Evolutionary conservation across 2,113 vertebrate species (phyloP).

Genomic region (Ranitomeya variabilis): DNA sequence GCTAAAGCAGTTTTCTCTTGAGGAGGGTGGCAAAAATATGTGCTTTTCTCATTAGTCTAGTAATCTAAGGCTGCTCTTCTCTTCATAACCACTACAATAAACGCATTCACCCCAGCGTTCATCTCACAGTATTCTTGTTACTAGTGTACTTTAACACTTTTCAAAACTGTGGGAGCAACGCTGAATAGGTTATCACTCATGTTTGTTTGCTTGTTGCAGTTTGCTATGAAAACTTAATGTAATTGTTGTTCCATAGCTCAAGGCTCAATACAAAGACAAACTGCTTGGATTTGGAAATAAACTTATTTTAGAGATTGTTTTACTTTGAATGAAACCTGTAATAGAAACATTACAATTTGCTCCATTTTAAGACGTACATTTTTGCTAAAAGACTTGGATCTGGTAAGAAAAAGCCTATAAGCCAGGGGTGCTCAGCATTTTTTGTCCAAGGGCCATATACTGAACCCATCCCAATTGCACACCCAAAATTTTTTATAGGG

Average conservation of each 20-base stretch:
- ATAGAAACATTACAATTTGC: neutral
- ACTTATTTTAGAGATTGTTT: neutral
- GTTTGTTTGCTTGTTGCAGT: neutral
- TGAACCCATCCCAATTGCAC: too few relatives aligned
- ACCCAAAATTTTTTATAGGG: too few relatives aligned
- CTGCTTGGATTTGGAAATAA: neutral
- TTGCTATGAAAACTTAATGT: slow-evolving; percentile 1
- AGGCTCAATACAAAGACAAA: neutral
- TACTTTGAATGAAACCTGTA: neutral
- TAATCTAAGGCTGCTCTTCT: neutral
- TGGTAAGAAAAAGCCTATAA: too few relatives aligned
- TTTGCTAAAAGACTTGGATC: too few relatives aligned
- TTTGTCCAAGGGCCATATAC: too few relatives aligned
- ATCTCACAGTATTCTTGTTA: neutral
- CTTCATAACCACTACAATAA: neutral
- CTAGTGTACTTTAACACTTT: neutral
- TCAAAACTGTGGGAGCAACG: neutral
- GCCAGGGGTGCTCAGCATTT: too few relatives aligned
- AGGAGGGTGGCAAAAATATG: too few relatives aligned
- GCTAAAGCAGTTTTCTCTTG: too few relatives aligned
- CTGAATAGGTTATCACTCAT: neutral
- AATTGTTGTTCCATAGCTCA: slow-evolving; percentile 8
- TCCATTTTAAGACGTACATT: too few relatives aligned
- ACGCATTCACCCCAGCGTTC: neutral
- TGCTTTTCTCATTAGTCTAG: neutral